These are phyloP conservation scores for Camarhynchus parvulus DNA, from an alignment of 2,113 vertebrate genomes.

Conservation along the genomic window DNA sequence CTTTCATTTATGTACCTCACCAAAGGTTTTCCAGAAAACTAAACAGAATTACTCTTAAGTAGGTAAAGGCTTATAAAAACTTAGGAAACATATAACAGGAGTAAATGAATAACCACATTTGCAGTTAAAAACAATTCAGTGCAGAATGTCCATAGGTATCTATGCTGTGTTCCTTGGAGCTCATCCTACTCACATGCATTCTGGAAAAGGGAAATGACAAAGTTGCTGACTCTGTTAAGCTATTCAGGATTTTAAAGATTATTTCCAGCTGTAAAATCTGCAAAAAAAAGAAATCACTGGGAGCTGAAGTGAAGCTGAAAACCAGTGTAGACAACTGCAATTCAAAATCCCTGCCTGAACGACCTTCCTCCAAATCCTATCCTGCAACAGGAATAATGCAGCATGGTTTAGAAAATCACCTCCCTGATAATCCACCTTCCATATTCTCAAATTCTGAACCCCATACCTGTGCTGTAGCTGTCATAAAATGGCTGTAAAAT, in stretches of 20 bases:
- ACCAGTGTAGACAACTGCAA: background rate
- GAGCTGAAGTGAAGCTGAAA: background rate
- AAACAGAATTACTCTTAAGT: background rate
- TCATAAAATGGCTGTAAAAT: background rate
- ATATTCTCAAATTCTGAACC: background rate
- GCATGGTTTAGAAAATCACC: background rate
- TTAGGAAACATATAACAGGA: background rate
- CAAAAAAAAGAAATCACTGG: background rate
- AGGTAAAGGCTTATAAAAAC: background rate
- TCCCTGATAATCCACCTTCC: background rate
- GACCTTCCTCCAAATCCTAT: background rate
- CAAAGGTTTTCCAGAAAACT: background rate
- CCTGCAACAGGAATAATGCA: background rate
- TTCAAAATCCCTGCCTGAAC: background rate
- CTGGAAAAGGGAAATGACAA: background rate
- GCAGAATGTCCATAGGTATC: background rate
- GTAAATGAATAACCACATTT: background rate
- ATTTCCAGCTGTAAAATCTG: background rate
- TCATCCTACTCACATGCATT: background rate
- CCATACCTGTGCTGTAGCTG: background rate
- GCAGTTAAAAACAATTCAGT: background rate
- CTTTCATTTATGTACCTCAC: background rate
- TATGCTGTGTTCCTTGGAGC: background rate
- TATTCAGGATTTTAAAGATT: background rate
- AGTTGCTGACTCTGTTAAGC: background rate